phyloP scores from a whole-genome alignment of 2,113 vertebrate species.

The Solenodon paradoxus region DNA sequence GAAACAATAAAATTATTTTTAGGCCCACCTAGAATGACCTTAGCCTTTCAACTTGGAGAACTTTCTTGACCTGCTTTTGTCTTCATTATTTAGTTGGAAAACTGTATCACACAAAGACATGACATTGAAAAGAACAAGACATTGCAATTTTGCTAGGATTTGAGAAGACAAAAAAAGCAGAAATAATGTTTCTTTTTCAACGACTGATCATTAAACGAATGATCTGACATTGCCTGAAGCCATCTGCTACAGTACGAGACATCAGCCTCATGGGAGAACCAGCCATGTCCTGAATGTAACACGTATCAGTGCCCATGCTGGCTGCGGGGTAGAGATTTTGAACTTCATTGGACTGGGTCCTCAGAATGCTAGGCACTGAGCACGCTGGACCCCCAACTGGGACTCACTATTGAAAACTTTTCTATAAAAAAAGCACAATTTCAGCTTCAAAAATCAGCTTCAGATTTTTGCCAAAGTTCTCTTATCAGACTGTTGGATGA shows the following conservation, averaged over 20 bases:
- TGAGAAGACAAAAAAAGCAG: conserved; percentile 45
- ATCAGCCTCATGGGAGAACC: neutral
- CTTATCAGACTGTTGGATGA: neutral
- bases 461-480: neutral
- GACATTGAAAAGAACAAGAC: neutral
- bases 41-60: conserved; percentile 26
- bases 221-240: conserved; percentile 29
- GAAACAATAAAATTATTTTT: conserved; percentile 9
- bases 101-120: neutral
- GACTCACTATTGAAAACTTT: neutral
- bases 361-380: neutral
- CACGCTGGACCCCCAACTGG: neutral
- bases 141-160: conserved; percentile 21
- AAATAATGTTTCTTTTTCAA: conserved; percentile 55
- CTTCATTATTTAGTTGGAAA: conserved; percentile 25
- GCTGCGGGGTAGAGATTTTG: accelerated
- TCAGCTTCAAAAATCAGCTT: too few relatives aligned
- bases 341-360: accelerated
- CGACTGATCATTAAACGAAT: conserved; percentile 12
- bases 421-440: neutral
- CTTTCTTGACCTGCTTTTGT: neutral
- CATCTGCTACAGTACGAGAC: neutral
- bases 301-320: neutral
- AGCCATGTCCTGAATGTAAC: neutral
- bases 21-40: neutral